Percentiles rank a stretch among this genome's conserved stretches.
Evolutionary conservation across 2,113 vertebrate species (phyloP).

Genomic region (Hippocampus mohnikei): DNA sequence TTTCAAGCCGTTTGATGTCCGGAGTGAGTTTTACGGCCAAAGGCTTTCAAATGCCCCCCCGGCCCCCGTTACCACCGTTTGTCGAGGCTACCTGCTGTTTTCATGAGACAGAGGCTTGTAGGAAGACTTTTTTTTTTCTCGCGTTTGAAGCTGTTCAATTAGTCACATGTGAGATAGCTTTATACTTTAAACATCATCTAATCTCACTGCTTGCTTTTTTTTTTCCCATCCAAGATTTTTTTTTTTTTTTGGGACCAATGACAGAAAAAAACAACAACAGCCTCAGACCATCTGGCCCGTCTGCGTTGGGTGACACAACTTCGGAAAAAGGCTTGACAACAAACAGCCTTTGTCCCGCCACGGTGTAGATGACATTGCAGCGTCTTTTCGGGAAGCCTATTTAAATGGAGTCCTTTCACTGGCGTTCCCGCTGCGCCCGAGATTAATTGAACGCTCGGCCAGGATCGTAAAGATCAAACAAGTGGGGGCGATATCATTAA

Average conservation of each 20-base stretch:
- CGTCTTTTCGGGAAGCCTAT: background rate
- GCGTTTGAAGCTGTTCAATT: slow-evolving; percentile 72
- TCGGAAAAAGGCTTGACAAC: slow-evolving; percentile 52
- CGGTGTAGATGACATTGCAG: slow-evolving; percentile 57
- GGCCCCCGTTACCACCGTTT: slow-evolving; percentile 62
- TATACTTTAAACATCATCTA: slow-evolving; percentile 57
- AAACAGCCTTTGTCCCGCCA: slow-evolving; percentile 67
- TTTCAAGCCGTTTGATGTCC: slow-evolving; percentile 76
- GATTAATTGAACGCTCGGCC: slow-evolving; percentile 93
- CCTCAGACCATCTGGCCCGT: slow-evolving; percentile 58
- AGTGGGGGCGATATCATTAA: slow-evolving; percentile 91
- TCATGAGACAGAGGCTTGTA: slow-evolving; percentile 71
- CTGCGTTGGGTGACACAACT: slow-evolving; percentile 54
- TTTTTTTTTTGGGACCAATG: background rate
- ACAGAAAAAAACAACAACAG: slow-evolving; percentile 3
- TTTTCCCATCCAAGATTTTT: slow-evolving; percentile 40
- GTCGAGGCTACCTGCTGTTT: slow-evolving; percentile 77
- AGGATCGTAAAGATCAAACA: slow-evolving; percentile 95
- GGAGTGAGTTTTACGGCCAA: slow-evolving; percentile 73
- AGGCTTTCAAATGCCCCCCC: slow-evolving; percentile 66
- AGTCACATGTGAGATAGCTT: slow-evolving; percentile 68
- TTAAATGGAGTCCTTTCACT: slow-evolving; percentile 24
- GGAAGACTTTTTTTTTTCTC: slow-evolving; percentile 54
- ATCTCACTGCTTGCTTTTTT: slow-evolving; percentile 31
- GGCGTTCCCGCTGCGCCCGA: slow-evolving; percentile 43